Evolutionary conservation across 2,113 vertebrate species (phyloP).

Genomic region (Eptesicus fuscus): DNA sequence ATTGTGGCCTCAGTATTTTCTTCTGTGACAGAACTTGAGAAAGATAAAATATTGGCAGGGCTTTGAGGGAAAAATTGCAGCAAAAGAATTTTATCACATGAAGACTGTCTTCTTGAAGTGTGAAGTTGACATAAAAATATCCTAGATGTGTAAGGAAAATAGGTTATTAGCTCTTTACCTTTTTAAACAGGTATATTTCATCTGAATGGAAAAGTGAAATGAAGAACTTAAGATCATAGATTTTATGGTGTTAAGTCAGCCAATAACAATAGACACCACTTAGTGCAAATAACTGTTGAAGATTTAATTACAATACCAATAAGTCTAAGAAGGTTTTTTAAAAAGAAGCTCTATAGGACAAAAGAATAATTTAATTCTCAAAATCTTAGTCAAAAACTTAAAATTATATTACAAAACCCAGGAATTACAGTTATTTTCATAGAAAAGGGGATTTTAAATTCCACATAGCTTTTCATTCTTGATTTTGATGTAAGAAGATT

Average conservation of each 20-base stretch:
- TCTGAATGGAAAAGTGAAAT: not conserved
- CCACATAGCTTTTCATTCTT: not conserved
- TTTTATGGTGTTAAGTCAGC: not conserved
- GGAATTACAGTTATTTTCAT: not conserved
- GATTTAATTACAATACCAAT: not conserved
- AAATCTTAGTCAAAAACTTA: slow-evolving; percentile 8
- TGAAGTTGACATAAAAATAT: not conserved
- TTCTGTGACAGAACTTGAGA: not conserved
- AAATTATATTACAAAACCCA: not conserved
- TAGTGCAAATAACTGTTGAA: not conserved
- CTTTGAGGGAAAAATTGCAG: not conserved
- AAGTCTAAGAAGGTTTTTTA: not conserved
- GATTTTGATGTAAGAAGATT: not conserved
- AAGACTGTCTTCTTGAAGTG: not conserved
- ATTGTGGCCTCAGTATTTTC: not conserved
- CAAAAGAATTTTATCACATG: not conserved
- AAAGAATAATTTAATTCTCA: not conserved
- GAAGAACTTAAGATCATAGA: not conserved
- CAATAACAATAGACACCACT: not conserved
- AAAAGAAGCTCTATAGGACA: not conserved
- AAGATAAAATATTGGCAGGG: not conserved
- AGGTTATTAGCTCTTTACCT: not conserved
- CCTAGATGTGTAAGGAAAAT: not conserved
- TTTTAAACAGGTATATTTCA: not conserved
- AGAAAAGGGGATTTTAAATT: not conserved